Conservation (phyloP, 2,113 vertebrate genomes). For the Lepisosteus oculatus region DNA sequence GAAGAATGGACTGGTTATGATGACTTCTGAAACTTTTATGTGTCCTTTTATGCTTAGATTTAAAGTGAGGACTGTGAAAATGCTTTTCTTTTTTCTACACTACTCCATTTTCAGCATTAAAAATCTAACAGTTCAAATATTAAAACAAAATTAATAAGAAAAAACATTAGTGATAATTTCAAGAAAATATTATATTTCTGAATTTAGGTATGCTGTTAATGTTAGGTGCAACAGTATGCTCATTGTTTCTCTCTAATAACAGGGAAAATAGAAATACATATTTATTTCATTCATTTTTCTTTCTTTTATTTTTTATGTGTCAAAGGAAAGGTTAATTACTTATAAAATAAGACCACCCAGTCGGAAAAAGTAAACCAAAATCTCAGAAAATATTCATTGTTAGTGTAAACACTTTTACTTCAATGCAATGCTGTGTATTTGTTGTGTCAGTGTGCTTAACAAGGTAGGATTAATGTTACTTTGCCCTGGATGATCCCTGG, state of each 20-base stretch:
- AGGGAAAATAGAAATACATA: constrained; percentile 30
- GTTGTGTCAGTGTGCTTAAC: constrained; percentile 53
- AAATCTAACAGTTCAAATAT: constrained; percentile 3
- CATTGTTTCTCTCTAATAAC: neutral
- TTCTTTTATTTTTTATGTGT: constrained; percentile 17
- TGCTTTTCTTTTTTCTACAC: neutral
- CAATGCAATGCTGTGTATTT: constrained; percentile 69
- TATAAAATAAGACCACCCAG: constrained; percentile 70
- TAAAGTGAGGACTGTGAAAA: neutral
- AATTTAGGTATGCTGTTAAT: neutral
- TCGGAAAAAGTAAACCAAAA: constrained; percentile 66
- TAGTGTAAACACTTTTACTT: constrained; percentile 41
- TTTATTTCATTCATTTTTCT: constrained; percentile 36
- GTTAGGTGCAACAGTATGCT: neutral
- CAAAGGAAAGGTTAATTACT: constrained; percentile 46
- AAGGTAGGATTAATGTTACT: constrained; percentile 39
- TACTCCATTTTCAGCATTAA: neutral
- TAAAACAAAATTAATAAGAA: neutral
- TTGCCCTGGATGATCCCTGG: constrained; percentile 33
- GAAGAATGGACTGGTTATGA: too few species aligned
- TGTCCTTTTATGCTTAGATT: too few species aligned
- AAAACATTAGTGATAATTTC: constrained; percentile 1
- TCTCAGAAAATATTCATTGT: constrained; percentile 60
- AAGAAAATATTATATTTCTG: neutral
- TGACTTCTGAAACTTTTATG: too few species aligned